phyloP scores from a whole-genome alignment of 2,888 invertebrate genomes.

The Osmoderma eremita region DNA sequence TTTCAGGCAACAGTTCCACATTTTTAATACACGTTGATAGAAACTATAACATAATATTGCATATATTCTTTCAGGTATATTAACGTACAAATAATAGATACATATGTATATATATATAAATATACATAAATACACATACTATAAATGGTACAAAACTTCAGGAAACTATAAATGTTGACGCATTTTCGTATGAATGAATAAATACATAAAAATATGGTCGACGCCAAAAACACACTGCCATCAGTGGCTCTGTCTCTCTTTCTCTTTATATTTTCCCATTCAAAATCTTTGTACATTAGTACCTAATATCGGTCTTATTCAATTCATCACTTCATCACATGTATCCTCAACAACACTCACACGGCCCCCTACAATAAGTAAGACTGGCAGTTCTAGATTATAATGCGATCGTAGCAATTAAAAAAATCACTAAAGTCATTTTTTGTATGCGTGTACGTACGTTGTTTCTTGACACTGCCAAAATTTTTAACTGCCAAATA shows the following conservation, averaged over 20 bases:
- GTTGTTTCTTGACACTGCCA: constrained; percentile 59
- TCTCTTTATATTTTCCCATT: constrained; percentile 36
- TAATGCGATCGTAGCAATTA: background rate
- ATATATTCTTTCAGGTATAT: constrained; percentile 48
- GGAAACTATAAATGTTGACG: constrained; percentile 44
- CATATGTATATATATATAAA: constrained; percentile 21
- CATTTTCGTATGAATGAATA: constrained; percentile 38
- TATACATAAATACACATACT: background rate
- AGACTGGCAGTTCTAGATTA: constrained; percentile 22
- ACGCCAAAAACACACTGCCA: constrained; percentile 58
- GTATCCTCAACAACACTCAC: constrained; percentile 36
- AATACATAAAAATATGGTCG: constrained; percentile 46
- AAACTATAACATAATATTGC: background rate
- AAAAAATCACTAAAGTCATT: constrained; percentile 9
- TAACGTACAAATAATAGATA: constrained; percentile 57
- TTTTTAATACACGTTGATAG: background rate
- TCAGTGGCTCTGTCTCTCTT: constrained; percentile 62
- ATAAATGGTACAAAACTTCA: constrained; percentile 62
- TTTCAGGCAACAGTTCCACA: background rate
- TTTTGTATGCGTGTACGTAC: constrained; percentile 9
- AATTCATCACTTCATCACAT: constrained; percentile 45
- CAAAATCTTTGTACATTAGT: constrained; percentile 48
- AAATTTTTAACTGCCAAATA: constrained; percentile 61
- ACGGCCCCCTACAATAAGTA: constrained; percentile 17
- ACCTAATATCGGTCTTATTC: constrained; percentile 49